phyloP scores from a whole-genome alignment of 2,113 vertebrate genomes.

The Seriola rivoliana region DNA sequence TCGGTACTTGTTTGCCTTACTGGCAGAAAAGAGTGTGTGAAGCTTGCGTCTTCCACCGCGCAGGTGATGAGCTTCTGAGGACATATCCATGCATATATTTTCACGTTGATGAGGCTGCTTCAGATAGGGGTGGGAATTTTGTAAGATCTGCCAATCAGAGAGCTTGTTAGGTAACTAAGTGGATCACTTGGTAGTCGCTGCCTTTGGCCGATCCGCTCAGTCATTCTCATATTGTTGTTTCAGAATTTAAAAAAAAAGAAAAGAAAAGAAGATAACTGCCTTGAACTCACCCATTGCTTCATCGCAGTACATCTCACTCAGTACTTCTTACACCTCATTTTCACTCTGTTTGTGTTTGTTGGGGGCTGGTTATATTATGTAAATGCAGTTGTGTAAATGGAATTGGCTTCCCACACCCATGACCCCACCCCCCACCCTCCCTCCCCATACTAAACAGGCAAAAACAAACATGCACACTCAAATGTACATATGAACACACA shows the following conservation, averaged over 20 bases:
- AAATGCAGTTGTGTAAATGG: conserved; percentile 23
- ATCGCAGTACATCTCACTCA: background rate
- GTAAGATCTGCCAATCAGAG: conserved; percentile 53
- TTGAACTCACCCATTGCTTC: conserved; percentile 32
- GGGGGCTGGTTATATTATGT: conserved; percentile 32
- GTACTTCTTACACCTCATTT: background rate
- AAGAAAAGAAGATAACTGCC: conserved; percentile 31
- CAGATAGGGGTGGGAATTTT: conserved; percentile 40
- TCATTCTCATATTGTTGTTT: conserved; percentile 43
- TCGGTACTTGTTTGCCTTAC: conserved; percentile 28
- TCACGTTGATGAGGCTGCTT: conserved; percentile 42
- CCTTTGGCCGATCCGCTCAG: conserved; percentile 32
- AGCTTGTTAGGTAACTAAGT: conserved; percentile 46
- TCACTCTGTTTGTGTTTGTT: conserved; percentile 34
- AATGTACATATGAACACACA: conserved; percentile 15
- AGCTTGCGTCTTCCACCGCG: conserved; percentile 16
- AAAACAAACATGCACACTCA: conserved; percentile 25
- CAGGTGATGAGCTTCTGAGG: conserved; percentile 55
- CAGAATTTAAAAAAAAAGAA: conserved; percentile 49
- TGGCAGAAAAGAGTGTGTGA: conserved; percentile 39
- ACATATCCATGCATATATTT: conserved; percentile 45
- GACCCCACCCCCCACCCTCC: background rate
- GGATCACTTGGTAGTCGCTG: conserved; percentile 39
- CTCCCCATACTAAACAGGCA: background rate
- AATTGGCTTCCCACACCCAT: conserved; percentile 6